A percentile compares a stretch with the other conserved stretches of the same genome.
These are phyloP conservation scores for Thecophora atra DNA, from an alignment of 2,888 invertebrate genomes.

Conservation along the genomic window DNA sequence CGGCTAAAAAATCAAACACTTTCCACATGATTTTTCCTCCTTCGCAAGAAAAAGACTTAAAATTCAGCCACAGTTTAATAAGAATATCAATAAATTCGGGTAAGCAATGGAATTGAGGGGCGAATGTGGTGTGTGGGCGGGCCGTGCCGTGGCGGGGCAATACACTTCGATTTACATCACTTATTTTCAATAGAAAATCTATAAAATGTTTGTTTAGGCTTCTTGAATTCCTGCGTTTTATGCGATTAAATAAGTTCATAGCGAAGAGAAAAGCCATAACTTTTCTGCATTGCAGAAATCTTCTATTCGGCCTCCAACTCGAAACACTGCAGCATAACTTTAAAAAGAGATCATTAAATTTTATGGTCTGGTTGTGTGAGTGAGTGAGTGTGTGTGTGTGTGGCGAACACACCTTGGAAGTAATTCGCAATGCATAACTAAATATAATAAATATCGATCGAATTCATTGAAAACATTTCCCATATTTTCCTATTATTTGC, in stretches of 20 bases:
- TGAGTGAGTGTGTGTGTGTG: too few species aligned
- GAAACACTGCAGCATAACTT: background rate
- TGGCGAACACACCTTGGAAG: too few species aligned
- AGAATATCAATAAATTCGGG: background rate
- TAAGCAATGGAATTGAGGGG: background rate
- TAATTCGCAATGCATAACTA: too few species aligned
- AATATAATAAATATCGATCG: too few species aligned
- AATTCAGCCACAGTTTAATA: background rate
- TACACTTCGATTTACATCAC: background rate
- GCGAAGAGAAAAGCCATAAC: background rate
- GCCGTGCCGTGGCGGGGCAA: background rate
- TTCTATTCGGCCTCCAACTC: background rate
- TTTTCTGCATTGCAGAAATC: background rate
- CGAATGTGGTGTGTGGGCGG: background rate
- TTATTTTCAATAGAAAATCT: constrained; percentile 13
- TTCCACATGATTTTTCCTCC: too few species aligned
- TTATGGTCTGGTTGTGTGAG: background rate
- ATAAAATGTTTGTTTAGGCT: constrained; percentile 26
- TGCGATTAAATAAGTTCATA: background rate
- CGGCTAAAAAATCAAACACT: background rate
- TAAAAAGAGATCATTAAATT: background rate
- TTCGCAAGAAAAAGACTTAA: background rate
- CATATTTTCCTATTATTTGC: background rate
- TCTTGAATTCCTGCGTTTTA: background rate
- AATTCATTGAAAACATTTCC: background rate